Evolutionary conservation across 2,113 vertebrate species (phyloP).

Genomic region (Corynorhinus townsendii): DNA sequence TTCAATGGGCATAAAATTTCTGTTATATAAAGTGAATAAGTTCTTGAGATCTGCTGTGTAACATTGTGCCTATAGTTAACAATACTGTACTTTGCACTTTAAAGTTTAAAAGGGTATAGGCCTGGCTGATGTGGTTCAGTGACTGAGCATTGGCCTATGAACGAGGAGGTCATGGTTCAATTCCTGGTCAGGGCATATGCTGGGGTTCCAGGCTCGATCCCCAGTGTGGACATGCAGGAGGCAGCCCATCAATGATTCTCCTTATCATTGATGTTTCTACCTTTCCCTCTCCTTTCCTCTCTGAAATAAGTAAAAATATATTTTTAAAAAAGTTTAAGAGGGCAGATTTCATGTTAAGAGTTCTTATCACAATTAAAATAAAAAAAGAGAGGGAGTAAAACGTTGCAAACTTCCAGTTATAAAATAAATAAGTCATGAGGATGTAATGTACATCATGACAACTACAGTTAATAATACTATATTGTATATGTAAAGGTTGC

Average conservation of each 20-base stretch:
- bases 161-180: no score
- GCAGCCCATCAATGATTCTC: no score
- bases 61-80: background rate
- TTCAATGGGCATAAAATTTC: background rate
- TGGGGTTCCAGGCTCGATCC: no score
- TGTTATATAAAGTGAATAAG: background rate
- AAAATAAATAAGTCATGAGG: background rate
- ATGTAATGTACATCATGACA: background rate
- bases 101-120: no score
- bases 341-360: background rate
- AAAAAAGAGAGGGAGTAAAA: background rate
- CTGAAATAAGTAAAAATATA: no score
- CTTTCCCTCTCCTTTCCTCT: no score
- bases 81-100: background rate
- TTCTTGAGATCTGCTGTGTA: background rate
- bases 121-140: no score
- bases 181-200: no score
- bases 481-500: background rate
- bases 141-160: no score
- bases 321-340: background rate
- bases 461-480: background rate
- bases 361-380: background rate
- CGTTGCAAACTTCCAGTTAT: background rate
- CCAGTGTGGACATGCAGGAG: no score
- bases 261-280: no score